phyloP scores from a whole-genome alignment of 2,888 invertebrate species.

The Phasia obesa region DNA sequence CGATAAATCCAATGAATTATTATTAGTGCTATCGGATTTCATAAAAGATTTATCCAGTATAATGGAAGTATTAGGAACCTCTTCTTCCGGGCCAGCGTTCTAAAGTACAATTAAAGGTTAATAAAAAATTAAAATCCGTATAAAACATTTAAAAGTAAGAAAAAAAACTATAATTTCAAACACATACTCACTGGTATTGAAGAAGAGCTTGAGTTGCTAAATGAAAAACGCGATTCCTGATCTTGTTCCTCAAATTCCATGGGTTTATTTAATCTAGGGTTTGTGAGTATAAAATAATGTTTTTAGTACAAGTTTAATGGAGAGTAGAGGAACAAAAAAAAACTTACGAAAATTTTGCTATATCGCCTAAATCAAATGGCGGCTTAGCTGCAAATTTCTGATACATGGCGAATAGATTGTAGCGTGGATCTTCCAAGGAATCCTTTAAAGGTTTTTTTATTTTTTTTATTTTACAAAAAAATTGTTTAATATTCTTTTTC shows the following conservation, averaged over 20 bases:
- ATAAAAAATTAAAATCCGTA: not conserved
- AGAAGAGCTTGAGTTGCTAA: constrained; percentile 89
- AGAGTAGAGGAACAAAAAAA: not conserved
- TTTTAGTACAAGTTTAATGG: not conserved
- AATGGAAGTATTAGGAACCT: constrained; percentile 73
- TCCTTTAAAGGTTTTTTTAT: constrained; percentile 76
- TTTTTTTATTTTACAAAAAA: constrained; percentile 22
- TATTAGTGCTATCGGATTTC: constrained; percentile 49
- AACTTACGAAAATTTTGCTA: constrained; percentile 81
- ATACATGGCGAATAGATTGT: constrained; percentile 82
- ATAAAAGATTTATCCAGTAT: constrained; percentile 46
- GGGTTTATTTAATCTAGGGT: constrained; percentile 77
- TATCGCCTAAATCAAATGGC: constrained; percentile 81
- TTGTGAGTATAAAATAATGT: not conserved
- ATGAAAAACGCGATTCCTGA: constrained; percentile 87
- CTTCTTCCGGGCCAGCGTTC: constrained; percentile 77
- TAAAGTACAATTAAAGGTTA: constrained; percentile 44
- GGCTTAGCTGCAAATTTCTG: constrained; percentile 82
- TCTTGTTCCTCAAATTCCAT: constrained; percentile 81
- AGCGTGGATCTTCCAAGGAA: constrained; percentile 80
- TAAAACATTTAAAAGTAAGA: not conserved
- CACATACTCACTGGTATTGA: constrained; percentile 83
- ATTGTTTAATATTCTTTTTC: constrained; percentile 11
- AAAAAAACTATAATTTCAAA: constrained; percentile 24
- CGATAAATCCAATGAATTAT: constrained; percentile 61